Evolutionary conservation across 2,113 vertebrate species (phyloP).

Genomic region (Salvelinus fontinalis): DNA sequence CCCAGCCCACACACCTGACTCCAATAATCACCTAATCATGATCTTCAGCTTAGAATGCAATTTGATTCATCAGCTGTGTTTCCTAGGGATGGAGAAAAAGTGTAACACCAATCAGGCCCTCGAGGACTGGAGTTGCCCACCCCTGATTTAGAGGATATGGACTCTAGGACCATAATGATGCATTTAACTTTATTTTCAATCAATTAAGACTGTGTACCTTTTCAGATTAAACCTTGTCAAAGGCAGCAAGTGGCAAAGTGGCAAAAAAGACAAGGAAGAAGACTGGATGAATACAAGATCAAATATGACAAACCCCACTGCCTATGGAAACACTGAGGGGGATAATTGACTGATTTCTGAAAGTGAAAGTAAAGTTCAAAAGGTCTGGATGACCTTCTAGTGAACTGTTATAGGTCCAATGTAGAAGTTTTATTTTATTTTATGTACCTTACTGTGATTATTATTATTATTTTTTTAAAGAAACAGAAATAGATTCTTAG

Average conservation of each 20-base stretch:
- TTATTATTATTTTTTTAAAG: too few relatives aligned
- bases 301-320: neutral
- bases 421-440: too few relatives aligned
- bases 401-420: neutral
- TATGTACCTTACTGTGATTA: too few relatives aligned
- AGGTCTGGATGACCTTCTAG: neutral
- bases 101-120: too few relatives aligned
- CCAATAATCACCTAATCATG: too few relatives aligned
- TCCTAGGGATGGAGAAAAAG: too few relatives aligned
- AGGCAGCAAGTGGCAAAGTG: neutral
- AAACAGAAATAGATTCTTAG: too few relatives aligned
- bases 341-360: neutral
- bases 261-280: neutral
- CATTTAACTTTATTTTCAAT: neutral
- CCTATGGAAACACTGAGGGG: neutral
- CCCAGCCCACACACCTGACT: too few relatives aligned
- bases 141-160: neutral
- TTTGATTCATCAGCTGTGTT: too few relatives aligned
- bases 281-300: neutral
- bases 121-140: too few relatives aligned
- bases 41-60: too few relatives aligned
- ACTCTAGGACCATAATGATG: neutral
- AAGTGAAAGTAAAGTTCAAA: neutral
- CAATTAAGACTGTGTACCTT: neutral
- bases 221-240: conserved; percentile 1